Evolutionary conservation across 2,113 vertebrate genomes (phyloP).

Genomic region (Pygoscelis adeliae): DNA sequence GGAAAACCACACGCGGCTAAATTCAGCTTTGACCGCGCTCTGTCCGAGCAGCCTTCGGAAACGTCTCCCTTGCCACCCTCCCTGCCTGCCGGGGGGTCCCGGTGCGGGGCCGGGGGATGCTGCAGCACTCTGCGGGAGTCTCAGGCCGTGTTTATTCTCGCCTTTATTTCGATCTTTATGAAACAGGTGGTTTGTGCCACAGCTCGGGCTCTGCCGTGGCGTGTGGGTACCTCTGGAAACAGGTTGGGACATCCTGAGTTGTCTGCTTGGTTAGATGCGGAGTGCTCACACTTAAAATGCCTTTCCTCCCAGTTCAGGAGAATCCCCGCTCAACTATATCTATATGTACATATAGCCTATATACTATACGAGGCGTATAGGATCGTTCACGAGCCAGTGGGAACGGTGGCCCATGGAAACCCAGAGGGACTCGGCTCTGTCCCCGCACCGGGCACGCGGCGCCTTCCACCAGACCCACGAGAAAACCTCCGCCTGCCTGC

Average conservation of each 20-base stretch:
- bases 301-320: not conserved
- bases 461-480: not conserved
- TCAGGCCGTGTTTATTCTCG: accelerated
- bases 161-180: accelerated
- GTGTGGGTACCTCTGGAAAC: not conserved
- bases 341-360: accelerated
- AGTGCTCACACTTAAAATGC: accelerated
- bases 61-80: not conserved
- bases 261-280: not conserved
- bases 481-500: accelerated
- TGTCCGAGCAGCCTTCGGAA: not conserved
- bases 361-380: accelerated
- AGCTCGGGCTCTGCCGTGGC: accelerated
- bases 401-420: accelerated
- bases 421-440: accelerated
- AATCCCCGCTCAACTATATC: accelerated
- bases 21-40: not conserved
- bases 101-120: not conserved
- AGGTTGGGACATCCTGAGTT: not conserved
- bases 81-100: accelerated
- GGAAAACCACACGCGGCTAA: not conserved
- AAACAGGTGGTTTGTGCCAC: accelerated
- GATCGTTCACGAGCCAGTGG: accelerated
- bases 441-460: accelerated
- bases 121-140: not conserved